phyloP scores from a whole-genome alignment of 2,888 invertebrate species.

The Drosophila koepferae region DNA sequence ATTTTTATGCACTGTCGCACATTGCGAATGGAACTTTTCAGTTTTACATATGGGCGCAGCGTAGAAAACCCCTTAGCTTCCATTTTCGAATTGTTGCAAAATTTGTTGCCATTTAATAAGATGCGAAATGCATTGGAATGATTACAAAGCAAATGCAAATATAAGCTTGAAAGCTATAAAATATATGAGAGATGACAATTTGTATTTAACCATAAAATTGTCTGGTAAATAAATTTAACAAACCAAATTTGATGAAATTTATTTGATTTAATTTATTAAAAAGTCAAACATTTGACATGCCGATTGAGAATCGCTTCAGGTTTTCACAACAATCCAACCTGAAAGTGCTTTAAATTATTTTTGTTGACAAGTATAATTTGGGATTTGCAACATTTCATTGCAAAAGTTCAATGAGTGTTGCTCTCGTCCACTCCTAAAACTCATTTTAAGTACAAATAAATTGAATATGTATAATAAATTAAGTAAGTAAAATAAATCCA shows the following conservation, averaged over 20 bases:
- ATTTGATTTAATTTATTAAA: neutral
- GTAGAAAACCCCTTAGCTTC: slow-evolving; percentile 32
- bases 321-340: neutral
- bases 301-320: neutral
- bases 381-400: neutral
- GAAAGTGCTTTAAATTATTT: neutral
- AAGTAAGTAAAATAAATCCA: too few relatives aligned
- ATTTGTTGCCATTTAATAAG: slow-evolving; percentile 2
- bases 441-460: too few relatives aligned
- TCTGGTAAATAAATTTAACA: neutral
- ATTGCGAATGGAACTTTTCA: slow-evolving; percentile 54
- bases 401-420: neutral
- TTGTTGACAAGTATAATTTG: neutral
- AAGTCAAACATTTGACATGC: neutral
- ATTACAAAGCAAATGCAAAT: neutral
- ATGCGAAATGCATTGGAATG: neutral
- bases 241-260: neutral
- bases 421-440: too few relatives aligned
- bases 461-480: too few relatives aligned
- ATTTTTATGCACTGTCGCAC: slow-evolving; percentile 77
- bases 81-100: slow-evolving; percentile 38
- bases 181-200: neutral
- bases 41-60: slow-evolving; percentile 47
- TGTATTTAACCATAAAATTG: neutral
- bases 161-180: neutral